Conservation (phyloP, 2,888 invertebrate genomes). For the Pterostichus madidus region DNA sequence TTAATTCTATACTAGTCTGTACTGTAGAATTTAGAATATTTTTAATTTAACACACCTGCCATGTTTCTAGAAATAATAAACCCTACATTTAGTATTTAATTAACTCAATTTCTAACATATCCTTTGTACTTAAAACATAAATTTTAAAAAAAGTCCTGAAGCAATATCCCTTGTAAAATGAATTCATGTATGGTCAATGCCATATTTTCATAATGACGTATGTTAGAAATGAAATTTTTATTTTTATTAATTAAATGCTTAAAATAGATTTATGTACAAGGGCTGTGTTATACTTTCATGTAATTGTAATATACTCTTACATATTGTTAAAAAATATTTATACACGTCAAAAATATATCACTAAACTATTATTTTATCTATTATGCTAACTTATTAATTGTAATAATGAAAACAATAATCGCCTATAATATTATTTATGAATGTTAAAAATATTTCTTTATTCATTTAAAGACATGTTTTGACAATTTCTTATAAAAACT, state of each 20-base stretch:
- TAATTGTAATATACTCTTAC: slow-evolving; percentile 53
- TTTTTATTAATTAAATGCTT: slow-evolving; percentile 62
- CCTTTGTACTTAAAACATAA: slow-evolving; percentile 56
- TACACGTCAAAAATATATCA: slow-evolving; percentile 44
- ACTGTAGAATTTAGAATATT: background rate
- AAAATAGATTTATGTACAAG: slow-evolving; percentile 65
- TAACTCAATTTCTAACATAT: slow-evolving; percentile 60
- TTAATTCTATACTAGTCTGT: background rate
- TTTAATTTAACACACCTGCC: slow-evolving; percentile 11
- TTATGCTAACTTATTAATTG: slow-evolving; percentile 32
- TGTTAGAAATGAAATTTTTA: slow-evolving; percentile 58
- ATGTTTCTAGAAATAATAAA: background rate
- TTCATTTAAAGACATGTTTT: background rate
- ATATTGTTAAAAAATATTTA: slow-evolving; percentile 54
- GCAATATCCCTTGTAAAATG: slow-evolving; percentile 51
- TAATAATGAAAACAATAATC: slow-evolving; percentile 37
- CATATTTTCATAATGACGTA: slow-evolving; percentile 58
- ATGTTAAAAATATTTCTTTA: background rate
- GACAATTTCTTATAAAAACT: background rate
- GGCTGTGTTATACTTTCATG: slow-evolving; percentile 60
- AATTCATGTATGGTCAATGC: slow-evolving; percentile 24
- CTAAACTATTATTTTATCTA: slow-evolving; percentile 36
- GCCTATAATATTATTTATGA: slow-evolving; percentile 9
- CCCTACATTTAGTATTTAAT: slow-evolving; percentile 21
- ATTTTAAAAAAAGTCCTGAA: slow-evolving; percentile 24